phyloP scores from a whole-genome alignment of 2,113 vertebrate genomes.

The Salminus brasiliensis region DNA sequence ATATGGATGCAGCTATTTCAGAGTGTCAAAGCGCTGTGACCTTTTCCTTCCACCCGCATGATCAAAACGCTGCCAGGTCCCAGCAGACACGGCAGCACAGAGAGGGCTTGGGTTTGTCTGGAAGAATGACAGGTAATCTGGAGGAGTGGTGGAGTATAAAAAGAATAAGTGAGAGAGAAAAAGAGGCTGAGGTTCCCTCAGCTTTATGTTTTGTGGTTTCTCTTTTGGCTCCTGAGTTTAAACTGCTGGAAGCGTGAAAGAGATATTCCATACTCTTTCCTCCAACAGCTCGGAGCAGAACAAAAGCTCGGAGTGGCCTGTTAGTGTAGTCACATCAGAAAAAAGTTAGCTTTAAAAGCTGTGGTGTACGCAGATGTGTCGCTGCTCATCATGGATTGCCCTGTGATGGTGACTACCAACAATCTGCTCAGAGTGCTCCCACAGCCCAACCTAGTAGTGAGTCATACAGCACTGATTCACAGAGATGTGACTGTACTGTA shows the following conservation, averaged over 20 bases:
- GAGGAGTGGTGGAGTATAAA: constrained; percentile 9
- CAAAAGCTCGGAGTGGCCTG: not conserved
- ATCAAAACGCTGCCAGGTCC: constrained; percentile 14
- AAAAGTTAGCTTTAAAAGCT: not conserved
- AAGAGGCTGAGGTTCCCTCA: not conserved
- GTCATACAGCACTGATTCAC: not conserved
- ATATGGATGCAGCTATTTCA: not conserved
- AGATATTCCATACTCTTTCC: not conserved
- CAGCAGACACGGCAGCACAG: not conserved
- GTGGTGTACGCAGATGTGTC: not conserved
- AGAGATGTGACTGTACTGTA: not conserved
- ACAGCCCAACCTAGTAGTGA: not conserved
- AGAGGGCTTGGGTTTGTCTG: not conserved
- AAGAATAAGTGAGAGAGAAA: not conserved
- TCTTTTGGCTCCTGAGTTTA: not conserved
- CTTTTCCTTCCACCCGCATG: constrained; percentile 25
- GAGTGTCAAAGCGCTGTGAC: constrained; percentile 14
- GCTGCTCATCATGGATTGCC: not conserved
- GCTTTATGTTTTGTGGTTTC: not conserved
- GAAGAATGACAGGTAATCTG: constrained; percentile 5
- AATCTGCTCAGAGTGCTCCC: not conserved
- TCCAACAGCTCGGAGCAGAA: not conserved
- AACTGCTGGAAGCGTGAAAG: not conserved
- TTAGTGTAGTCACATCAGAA: not conserved
- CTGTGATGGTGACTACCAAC: not conserved